Percentiles rank a stretch among this genome's conserved stretches.
These are phyloP conservation scores for Psammodynastes pulverulentus DNA, from an alignment of 2,113 vertebrate species.

Conservation along the genomic window DNA sequence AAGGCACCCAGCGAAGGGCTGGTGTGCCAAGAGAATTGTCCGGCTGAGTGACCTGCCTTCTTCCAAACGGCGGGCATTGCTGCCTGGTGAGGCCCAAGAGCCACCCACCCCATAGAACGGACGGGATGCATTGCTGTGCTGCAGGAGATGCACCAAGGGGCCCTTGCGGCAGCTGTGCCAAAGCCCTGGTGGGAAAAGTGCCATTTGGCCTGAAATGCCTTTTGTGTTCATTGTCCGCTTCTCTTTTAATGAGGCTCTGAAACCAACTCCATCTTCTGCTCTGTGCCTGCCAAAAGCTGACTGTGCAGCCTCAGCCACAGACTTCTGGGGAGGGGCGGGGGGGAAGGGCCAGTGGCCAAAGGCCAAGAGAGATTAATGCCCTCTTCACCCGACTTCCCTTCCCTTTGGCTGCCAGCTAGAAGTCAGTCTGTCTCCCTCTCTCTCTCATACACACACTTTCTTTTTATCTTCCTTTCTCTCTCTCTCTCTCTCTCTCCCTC, in stretches of 20 bases:
- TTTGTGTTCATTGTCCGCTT: constrained; percentile 52
- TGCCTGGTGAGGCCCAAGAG: background rate
- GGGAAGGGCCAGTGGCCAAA: background rate
- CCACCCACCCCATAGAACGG: too few species aligned
- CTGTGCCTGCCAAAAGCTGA: constrained; percentile 35
- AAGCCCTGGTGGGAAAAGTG: constrained; percentile 28
- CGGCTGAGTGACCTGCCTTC: background rate
- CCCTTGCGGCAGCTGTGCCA: background rate
- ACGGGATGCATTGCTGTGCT: background rate
- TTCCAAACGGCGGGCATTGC: background rate
- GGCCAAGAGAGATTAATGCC: rapidly evolving
- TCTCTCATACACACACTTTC: too few species aligned
- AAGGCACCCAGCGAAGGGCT: background rate
- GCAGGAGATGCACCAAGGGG: rapidly evolving
- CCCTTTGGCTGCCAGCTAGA: background rate
- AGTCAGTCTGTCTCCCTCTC: rapidly evolving
- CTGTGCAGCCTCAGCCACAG: background rate
- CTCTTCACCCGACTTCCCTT: background rate
- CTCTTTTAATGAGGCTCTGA: background rate
- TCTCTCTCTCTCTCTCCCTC: rapidly evolving
- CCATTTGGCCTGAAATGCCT: background rate
- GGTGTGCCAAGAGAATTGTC: background rate
- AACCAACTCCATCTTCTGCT: rapidly evolving
- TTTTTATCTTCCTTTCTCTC: background rate
- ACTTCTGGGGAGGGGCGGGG: rapidly evolving